These are phyloP conservation scores for Bursaphelenchus mucronatus DNA, from an alignment of 1,140 invertebrate genomes.

Conservation along the genomic window DNA sequence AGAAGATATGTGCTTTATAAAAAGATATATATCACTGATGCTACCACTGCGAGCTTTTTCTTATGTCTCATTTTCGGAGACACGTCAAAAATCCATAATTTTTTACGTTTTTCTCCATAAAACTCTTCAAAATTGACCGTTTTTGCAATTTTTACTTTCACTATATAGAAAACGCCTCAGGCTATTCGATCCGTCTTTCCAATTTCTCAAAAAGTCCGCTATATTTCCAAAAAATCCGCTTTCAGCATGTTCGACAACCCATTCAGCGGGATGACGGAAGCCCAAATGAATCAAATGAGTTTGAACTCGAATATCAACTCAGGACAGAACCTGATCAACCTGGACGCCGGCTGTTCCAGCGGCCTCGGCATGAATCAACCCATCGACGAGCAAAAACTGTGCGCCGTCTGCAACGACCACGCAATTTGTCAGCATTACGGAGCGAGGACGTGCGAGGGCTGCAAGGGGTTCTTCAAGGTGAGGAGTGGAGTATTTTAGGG, in stretches of 20 bases:
- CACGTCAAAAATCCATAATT: background rate
- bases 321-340: background rate
- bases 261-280: conserved; percentile 5
- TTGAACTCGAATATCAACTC: conserved; percentile 1
- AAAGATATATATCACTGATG: too few species aligned
- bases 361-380: background rate
- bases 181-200: too few species aligned
- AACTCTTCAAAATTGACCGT: background rate
- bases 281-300: conserved; percentile 6
- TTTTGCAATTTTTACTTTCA: background rate
- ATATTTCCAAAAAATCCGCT: too few species aligned
- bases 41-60: too few species aligned
- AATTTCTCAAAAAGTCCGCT: too few species aligned
- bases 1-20: too few species aligned
- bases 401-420: conserved; percentile 95
- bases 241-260: conserved; percentile 24
- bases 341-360: background rate
- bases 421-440: conserved; percentile 88
- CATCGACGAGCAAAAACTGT: conserved; percentile 68
- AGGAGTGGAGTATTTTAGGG: conserved; percentile 6
- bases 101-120: background rate
- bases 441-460: conserved; percentile 88
- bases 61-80: too few species aligned
- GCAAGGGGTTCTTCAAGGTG: conserved; percentile 75
- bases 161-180: too few species aligned